phyloP scores from a whole-genome alignment of 2,888 invertebrate genomes.

The Nomada ruficornis region DNA sequence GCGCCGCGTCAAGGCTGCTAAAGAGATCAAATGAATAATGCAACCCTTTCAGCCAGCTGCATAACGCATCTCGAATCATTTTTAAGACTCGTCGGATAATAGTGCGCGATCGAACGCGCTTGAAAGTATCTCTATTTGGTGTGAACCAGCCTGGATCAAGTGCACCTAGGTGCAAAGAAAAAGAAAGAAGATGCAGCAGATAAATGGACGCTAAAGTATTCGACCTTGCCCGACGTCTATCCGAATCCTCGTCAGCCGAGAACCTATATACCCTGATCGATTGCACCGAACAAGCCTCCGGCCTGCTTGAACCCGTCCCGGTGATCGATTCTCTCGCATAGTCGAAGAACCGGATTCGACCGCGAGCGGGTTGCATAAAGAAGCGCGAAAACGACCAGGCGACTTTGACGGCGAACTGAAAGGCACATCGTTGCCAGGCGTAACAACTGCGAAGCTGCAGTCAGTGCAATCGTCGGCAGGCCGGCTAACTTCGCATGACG shows the following conservation, averaged over 20 bases:
- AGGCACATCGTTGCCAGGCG: conserved; percentile 44
- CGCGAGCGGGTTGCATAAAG: conserved; percentile 43
- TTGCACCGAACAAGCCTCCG: conserved; percentile 11
- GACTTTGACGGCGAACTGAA: conserved; percentile 47
- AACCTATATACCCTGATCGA: conserved; percentile 37
- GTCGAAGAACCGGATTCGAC: conserved; percentile 41
- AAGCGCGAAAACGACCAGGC: conserved; percentile 48
- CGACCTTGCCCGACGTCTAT: conserved; percentile 45
- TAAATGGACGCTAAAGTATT: conserved; percentile 41
- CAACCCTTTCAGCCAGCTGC: conserved; percentile 65
- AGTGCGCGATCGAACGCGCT: conserved; percentile 14
- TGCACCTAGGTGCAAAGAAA: neutral
- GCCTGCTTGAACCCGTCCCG: conserved; percentile 20
- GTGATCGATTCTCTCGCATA: conserved; percentile 41
- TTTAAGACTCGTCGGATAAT: conserved; percentile 50
- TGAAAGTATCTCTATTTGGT: neutral
- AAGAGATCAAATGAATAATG: conserved; percentile 65
- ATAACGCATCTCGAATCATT: conserved; percentile 55
- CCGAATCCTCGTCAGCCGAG: conserved; percentile 31
- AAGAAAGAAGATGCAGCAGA: conserved; percentile 1
- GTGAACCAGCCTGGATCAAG: too few relatives aligned
- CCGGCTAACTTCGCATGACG: conserved; percentile 74
- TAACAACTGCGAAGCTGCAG: conserved; percentile 58
- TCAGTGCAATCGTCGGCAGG: conserved; percentile 68
- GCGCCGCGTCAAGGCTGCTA: conserved; percentile 62